A percentile compares a stretch with the other conserved stretches of the same genome.
phyloP scores from a whole-genome alignment of 2,113 vertebrate genomes.

The Ia io region DNA sequence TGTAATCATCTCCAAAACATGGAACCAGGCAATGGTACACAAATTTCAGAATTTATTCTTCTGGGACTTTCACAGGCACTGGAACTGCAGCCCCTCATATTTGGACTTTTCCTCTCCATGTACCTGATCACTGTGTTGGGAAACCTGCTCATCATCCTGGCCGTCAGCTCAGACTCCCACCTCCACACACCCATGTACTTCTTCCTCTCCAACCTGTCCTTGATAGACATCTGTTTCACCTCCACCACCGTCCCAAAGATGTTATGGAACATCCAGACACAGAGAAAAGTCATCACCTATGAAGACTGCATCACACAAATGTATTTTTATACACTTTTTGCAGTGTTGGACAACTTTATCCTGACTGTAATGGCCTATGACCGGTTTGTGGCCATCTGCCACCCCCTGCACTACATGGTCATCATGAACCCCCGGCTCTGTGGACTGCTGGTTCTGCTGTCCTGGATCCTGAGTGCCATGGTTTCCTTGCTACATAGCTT shows the following conservation, averaged over 20 bases:
- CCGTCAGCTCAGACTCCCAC: too few relatives aligned
- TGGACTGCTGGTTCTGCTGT: not conserved
- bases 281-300: not conserved
- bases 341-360: not conserved
- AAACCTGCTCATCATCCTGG: not conserved
- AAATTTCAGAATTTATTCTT: not conserved
- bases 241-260: not conserved
- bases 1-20: not conserved
- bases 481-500: constrained; percentile 33
- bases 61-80: not conserved
- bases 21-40: not conserved
- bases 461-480: not conserved
- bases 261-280: not conserved
- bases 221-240: not conserved
- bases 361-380: not conserved
- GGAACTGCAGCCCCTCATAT: not conserved
- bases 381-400: not conserved
- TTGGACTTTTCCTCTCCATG: not conserved
- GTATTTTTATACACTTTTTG: not conserved
- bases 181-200: too few relatives aligned
- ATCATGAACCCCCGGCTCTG: not conserved
- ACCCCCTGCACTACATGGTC: not conserved
- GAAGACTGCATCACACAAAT: not conserved
- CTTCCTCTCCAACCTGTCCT: not conserved
- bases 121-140: not conserved